Evolutionary conservation across 2,797 vertebrate genomes (phyloP), one percentile per base, ranked within the genome.

Genomic region (Phoebastria nigripes): DNA sequence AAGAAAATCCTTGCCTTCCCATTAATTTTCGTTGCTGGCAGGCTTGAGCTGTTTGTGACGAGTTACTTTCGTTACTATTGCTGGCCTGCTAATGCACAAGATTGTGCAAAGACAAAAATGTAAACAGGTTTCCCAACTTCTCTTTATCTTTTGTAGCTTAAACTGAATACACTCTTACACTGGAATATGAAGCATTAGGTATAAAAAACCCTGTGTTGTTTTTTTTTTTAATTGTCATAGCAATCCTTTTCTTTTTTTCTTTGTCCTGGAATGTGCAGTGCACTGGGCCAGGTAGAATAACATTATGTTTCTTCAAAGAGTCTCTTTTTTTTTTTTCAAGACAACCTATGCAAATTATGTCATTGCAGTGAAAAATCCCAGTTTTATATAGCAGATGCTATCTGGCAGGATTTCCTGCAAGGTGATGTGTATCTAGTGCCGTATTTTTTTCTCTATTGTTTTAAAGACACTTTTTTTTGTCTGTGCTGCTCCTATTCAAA

Each of bases 1-100:
- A 98, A 98, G 97, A 96, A 97, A 97, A 98, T 97, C 98, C 97
- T 97, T 93, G 97, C 98, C 98, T 98, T 97, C 96, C 96, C 97
- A 95, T 98, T 97, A 95, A 96, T 98, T 97, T 93, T 94, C 28
- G 11, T 89, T 67, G 94, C 98, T 98, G 97, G 98, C 98, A 98
- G 98, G 93, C 97, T 93, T 1, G 63, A 66, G 94, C 96, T 94
- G 97, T 94, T 95, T 96, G 95, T 91, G 95, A 96, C 47, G 92
- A 87, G 77, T 69, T 29, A 63, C 92, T 96, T 97, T 97, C 95
- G 18, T 97, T 84, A 71, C 96, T 97, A 74, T 92, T 82, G 96
- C 95, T 82, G 25, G 63, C 78, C 81, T 39, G 95, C 94, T 95
- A 82, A 49, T 39, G 83, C 87, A 58, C 89, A 44, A 11, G 26